Conservation (phyloP, 2,888 invertebrate genomes). For the Malacosoma neustria region DNA sequence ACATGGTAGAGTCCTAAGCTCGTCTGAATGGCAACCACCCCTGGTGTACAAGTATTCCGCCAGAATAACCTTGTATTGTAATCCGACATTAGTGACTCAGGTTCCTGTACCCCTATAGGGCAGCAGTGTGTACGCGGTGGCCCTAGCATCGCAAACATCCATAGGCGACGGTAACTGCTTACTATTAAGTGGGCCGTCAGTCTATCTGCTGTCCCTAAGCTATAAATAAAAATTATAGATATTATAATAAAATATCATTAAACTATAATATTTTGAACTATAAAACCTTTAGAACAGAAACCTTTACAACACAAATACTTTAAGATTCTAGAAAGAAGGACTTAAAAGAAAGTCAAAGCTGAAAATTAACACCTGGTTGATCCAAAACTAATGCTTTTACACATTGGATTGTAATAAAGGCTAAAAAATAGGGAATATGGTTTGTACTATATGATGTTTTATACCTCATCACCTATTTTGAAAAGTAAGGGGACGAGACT, state of each 20-base stretch:
- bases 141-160: background rate
- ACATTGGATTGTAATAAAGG: too few species aligned
- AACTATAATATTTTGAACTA: too few species aligned
- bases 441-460: too few species aligned
- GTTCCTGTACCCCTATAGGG: background rate
- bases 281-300: too few species aligned
- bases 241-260: too few species aligned
- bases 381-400: too few species aligned
- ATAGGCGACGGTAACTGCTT: background rate
- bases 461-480: slow-evolving; percentile 31
- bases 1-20: background rate
- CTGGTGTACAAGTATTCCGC: background rate
- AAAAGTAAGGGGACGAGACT: slow-evolving; percentile 40
- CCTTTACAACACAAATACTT: too few species aligned
- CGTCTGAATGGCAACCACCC: background rate
- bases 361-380: too few species aligned
- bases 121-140: background rate
- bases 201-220: background rate
- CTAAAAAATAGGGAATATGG: too few species aligned
- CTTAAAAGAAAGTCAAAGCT: too few species aligned
- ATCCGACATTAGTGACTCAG: background rate
- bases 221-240: background rate
- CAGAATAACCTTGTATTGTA: background rate
- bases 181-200: background rate
- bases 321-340: too few species aligned